Base-by-base conservation (phyloP, 2,113 vertebrate species). In the Aythya baeri region DNA sequence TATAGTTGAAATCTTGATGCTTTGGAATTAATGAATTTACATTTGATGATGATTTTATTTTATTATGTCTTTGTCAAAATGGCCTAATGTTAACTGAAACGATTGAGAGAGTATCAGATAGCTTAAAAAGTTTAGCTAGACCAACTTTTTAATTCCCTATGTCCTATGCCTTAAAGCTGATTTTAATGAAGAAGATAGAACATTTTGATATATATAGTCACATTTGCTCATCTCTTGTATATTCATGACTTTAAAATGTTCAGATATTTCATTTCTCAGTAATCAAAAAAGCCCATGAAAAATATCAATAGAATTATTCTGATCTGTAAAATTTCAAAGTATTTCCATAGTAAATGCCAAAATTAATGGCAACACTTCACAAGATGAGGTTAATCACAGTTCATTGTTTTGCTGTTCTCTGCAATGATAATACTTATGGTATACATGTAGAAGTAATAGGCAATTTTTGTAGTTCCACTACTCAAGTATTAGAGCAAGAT, bases 261-360 rank as follows among this genome's bases (percentile, higher is more conserved):
- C 77, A 66, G 65, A 78, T 82, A 92, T 94, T 97, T 97, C 34
- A 50, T 95, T 96, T 94, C 67, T 86, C 52, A 20, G 67, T 96
- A 79, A 97, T 96, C 72, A 87, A 93, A 97, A 63, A 85, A 71
- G 17, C 41, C 44, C 25, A 26, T 82, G 95, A 91, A 97, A 97
- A 98, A 96, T 92, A 97, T 93, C 93, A 97, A 89, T 94, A 93
- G 92, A 96, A 95, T 94, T 95, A 96, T 96, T 98, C 80, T 89
- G 96, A 96, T 85, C 36, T 23, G 44, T 88, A 86, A 92, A 97
- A 97, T 96, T 97, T 97, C 76, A 82, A 54, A 95, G 75, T 81
- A 91, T 96, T 97, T 92, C 83, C 80, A 5, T 31, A 90, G 67
- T 84, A 93, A 97, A 93, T 95, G 65, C 74, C 88, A 96, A 94